Evolutionary conservation across 2,113 vertebrate species (phyloP), one percentile per base, ranked within the genome.

Genomic region (Vombatus ursinus): DNA sequence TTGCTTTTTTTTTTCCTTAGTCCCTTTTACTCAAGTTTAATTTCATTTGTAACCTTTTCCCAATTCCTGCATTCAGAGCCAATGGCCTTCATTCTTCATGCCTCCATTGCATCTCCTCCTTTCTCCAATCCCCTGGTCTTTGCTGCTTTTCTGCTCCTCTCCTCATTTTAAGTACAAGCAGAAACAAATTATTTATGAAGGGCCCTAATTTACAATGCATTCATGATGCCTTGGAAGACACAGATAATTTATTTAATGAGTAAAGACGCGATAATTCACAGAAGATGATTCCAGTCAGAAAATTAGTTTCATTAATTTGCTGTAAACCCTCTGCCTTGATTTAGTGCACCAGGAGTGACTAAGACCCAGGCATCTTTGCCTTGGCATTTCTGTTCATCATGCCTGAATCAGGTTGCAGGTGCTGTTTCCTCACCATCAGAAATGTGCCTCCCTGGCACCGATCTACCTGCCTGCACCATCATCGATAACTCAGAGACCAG

Each of bases 211-310:
- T 98, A 98, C 93, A 98, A 97, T 98, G 97, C 92, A 77, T 98
- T 97, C 97, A 98, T 98, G 99, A 99, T 98, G 98, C 96, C 98
- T 96, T 97, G 97, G 98, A 99, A 99, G 98, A 98, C 98, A 98
- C 97, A 96, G 96, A 98, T 98, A 98, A 99, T 99, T 99, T 98
- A 98, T 99, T 98, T 99, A 98, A 99, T 98, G 98, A 98, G 98
- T 97, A 98, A 98, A 98, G 98, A 98, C 98, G 98, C 48, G 90
- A 98, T 98, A 98, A 98, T 98, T 98, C 98, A 98, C 97, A 98
- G 98, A 98, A 92, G 94, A 98, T 98, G 97, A 98, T 98, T 98
- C 97, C 96, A 98, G 97, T 98, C 98, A 98, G 98, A 99, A 98
- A 99, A 99, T 98, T 98, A 98, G 97, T 98, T 98, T 98, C 98